Conservation (phyloP, 2,888 invertebrate species). For the Caenorhabditis sinica region DNA sequence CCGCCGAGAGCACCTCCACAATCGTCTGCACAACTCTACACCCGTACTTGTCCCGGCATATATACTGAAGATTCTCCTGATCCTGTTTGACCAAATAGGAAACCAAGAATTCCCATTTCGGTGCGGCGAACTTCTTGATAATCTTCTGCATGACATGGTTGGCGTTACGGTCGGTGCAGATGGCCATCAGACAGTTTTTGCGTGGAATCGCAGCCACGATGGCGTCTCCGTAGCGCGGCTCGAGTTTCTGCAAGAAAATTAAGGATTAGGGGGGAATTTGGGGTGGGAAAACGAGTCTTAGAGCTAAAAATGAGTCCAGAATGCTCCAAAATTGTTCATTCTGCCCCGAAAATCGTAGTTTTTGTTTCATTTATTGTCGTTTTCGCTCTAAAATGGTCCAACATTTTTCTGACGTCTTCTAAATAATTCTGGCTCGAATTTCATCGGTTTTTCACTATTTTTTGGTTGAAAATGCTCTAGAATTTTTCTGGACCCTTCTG, state of each 20-base stretch:
- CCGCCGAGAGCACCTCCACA: conserved; percentile 69
- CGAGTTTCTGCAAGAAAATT: not conserved
- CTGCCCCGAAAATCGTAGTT: too few species aligned
- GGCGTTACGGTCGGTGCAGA: conserved; percentile 78
- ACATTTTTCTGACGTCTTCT: too few species aligned
- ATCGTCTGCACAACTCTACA: conserved; percentile 74
- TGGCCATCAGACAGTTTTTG: conserved; percentile 65
- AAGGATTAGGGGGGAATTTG: not conserved
- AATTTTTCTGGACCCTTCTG: too few species aligned
- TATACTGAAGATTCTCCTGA: conserved; percentile 49
- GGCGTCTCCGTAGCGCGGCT: not conserved
- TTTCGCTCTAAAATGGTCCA: too few species aligned
- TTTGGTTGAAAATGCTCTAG: too few species aligned
- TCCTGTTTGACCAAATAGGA: conserved; percentile 34
- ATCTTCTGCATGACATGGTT: conserved; percentile 80
- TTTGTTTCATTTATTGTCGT: too few species aligned
- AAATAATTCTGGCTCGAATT: too few species aligned
- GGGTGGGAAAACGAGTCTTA: too few species aligned
- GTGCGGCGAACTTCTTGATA: conserved; percentile 39
- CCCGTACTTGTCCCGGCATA: conserved; percentile 74
- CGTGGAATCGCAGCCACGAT: conserved; percentile 32
- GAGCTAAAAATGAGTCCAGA: too few species aligned
- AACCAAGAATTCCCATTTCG: conserved; percentile 62
- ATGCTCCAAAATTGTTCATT: too few species aligned
- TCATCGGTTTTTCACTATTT: too few species aligned